phyloP scores from a whole-genome alignment of 2,113 vertebrate genomes.

The Ovibos moschatus region DNA sequence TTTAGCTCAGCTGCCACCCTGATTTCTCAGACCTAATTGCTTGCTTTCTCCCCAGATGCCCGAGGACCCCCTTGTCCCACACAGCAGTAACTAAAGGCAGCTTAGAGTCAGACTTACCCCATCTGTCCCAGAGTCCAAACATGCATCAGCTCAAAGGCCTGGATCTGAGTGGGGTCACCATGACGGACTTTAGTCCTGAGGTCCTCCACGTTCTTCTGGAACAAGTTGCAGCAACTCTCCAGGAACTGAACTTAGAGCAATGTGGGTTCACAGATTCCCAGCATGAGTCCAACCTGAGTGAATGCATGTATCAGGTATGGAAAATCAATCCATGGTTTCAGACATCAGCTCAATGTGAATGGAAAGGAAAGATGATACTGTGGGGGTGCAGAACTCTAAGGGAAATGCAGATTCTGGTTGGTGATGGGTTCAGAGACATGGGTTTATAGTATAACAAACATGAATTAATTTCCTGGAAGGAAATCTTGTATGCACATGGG shows the following conservation, averaged over 20 bases:
- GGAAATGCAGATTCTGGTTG: too few species aligned
- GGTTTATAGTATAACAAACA: too few species aligned
- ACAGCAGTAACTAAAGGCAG: not conserved
- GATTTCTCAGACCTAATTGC: not conserved
- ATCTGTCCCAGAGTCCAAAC: not conserved
- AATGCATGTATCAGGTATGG: too few species aligned
- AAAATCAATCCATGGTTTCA: not conserved
- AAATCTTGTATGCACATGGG: too few species aligned
- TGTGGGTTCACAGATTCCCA: not conserved
- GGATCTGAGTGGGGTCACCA: not conserved
- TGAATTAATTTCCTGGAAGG: too few species aligned
- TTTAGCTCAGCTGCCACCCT: not conserved
- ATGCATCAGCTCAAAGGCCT: fast-evolving
- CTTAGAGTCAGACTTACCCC: not conserved
- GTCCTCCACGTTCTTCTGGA: not conserved
- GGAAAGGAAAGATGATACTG: too few species aligned
- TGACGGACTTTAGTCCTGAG: not conserved
- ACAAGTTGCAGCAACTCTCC: not conserved
- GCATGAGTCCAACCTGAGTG: fast-evolving
- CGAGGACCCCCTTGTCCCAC: fast-evolving
- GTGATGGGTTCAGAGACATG: too few species aligned
- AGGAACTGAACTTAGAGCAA: not conserved
- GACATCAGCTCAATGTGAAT: too few species aligned
- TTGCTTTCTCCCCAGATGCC: not conserved
- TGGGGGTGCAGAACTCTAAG: fast-evolving